phyloP scores from a whole-genome alignment of 2,113 vertebrate species.

The Abramis brama region DNA sequence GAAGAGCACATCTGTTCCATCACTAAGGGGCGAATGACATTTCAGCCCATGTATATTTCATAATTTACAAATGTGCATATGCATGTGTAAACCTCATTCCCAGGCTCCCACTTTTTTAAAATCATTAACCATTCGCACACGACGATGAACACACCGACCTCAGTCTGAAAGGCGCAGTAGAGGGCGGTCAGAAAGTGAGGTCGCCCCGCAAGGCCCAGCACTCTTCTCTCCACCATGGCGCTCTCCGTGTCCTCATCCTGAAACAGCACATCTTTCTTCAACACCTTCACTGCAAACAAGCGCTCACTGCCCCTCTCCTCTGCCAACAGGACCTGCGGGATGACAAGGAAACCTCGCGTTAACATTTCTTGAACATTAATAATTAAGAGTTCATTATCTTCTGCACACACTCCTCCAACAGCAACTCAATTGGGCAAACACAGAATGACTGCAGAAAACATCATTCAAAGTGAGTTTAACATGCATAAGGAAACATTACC shows the following conservation, averaged over 20 bases:
- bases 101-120: conserved; percentile 7
- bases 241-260: conserved; percentile 93
- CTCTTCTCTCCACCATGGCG: conserved; percentile 89
- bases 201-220: conserved; percentile 81
- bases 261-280: conserved; percentile 92
- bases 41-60: conserved; percentile 25
- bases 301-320: conserved; percentile 85
- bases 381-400: conserved; percentile 30
- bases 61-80: conserved; percentile 18
- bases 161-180: conserved; percentile 89
- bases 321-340: conserved; percentile 84
- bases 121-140: conserved; percentile 2
- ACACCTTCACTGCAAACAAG: conserved; percentile 88
- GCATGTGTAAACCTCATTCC: not conserved
- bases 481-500: conserved; percentile 1
- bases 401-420: not conserved
- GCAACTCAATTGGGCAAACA: conserved; percentile 1
- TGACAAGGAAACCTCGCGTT: not conserved
- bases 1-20: conserved; percentile 25
- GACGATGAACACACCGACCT: conserved; percentile 70
- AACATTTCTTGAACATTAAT: conserved; percentile 18
- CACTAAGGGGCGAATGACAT: conserved; percentile 3
- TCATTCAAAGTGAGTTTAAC: not conserved
- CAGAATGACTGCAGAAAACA: conserved; percentile 1
- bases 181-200: conserved; percentile 91